These are phyloP conservation scores for Esox lucius DNA, from an alignment of 2,797 vertebrate species.

Conservation along the genomic window DNA sequence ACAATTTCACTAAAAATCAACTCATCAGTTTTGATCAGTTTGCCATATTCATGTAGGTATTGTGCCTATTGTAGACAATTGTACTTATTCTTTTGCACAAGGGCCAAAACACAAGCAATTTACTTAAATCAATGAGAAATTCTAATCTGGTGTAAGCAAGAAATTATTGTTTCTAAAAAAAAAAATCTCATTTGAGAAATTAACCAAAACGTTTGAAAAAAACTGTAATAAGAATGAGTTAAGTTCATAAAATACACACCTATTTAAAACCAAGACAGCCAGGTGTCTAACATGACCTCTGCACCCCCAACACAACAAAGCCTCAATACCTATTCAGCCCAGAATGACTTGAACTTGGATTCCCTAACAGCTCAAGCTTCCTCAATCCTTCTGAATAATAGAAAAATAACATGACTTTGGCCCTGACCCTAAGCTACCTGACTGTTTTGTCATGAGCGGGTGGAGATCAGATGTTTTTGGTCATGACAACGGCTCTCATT, in stretches of 20 bases:
- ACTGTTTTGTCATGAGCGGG: conserved; percentile 65
- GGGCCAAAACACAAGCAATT: too few relatives aligned
- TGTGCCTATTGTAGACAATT: too few relatives aligned
- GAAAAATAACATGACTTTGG: conserved; percentile 71
- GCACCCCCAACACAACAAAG: not conserved
- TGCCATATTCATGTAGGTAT: too few relatives aligned
- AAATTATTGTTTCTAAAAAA: too few relatives aligned
- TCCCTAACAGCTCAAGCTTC: conserved; percentile 49
- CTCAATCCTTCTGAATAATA: conserved; percentile 20
- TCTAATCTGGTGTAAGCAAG: too few relatives aligned
- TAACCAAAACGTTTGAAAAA: too few relatives aligned
- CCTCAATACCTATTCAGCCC: conserved; percentile 15
- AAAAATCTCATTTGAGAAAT: too few relatives aligned
- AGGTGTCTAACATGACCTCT: conserved; percentile 18
- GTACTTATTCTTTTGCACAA: too few relatives aligned
- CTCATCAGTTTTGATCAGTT: too few relatives aligned
- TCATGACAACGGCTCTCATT: conserved; percentile 77
- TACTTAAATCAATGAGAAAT: too few relatives aligned
- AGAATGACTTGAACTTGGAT: conserved; percentile 66
- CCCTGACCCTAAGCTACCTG: conserved; percentile 73
- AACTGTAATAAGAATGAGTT: not conserved
- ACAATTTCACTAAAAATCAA: too few relatives aligned
- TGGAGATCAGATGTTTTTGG: conserved; percentile 76
- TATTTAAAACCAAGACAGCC: conserved; percentile 21
- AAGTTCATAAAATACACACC: not conserved